These are phyloP conservation scores for Eubasilissa splendida DNA, from an alignment of 2,888 invertebrate genomes.

Conservation along the genomic window DNA sequence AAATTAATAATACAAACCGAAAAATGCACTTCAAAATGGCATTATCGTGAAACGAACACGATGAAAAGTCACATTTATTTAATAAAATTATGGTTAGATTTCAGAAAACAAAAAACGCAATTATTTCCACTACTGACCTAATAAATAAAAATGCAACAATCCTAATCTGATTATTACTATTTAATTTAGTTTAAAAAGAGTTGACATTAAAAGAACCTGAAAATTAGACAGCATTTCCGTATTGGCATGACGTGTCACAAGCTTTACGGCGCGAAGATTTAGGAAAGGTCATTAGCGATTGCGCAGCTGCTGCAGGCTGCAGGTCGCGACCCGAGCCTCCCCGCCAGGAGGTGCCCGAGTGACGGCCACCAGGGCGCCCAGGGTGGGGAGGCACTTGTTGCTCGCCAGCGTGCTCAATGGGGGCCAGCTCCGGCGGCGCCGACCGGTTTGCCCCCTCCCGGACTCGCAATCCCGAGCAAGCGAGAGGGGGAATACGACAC, in stretches of 20 bases:
- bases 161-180: too few relatives aligned
- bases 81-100: too few relatives aligned
- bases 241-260: not conserved
- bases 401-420: constrained; percentile 64
- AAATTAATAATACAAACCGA: too few relatives aligned
- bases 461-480: constrained; percentile 6
- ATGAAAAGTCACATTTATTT: too few relatives aligned
- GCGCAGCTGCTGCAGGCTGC: not conserved
- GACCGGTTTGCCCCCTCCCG: constrained; percentile 41
- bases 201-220: too few relatives aligned
- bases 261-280: not conserved
- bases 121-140: too few relatives aligned
- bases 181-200: too few relatives aligned
- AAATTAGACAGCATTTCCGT: too few relatives aligned
- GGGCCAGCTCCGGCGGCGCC: constrained; percentile 60
- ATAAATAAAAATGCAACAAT: too few relatives aligned
- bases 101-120: too few relatives aligned
- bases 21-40: too few relatives aligned
- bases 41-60: too few relatives aligned
- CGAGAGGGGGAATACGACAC: constrained; percentile 13
- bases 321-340: not conserved
- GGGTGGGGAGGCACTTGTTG: constrained; percentile 67
- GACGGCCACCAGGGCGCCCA: not conserved
- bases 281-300: constrained; percentile 9
- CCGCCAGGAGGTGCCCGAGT: constrained; percentile 11